phyloP scores from a whole-genome alignment of 92 coral and sea anemone genomes.

The Micromussa lordhowensis region DNA sequence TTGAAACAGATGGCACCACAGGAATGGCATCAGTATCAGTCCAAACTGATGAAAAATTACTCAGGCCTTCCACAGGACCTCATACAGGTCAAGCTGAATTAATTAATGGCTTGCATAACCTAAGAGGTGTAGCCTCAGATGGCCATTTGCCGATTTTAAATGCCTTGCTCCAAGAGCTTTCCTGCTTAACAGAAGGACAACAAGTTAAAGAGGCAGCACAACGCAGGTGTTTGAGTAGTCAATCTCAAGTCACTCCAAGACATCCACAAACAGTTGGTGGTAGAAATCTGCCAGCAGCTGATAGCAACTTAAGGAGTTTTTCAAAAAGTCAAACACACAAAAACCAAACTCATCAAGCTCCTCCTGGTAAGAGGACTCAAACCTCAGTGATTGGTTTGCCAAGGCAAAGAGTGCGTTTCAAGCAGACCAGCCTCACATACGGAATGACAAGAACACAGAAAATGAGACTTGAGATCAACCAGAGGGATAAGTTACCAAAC shows the following conservation, averaged over 20 bases:
- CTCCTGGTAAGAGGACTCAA: neutral
- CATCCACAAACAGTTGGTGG: constrained; percentile 16
- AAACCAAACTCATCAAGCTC: constrained; percentile 10
- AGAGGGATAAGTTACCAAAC: constrained; percentile 41
- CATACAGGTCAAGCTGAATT: neutral
- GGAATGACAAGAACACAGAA: constrained; percentile 92
- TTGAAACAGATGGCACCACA: constrained; percentile 69
- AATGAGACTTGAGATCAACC: constrained; percentile 83
- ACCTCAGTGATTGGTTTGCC: constrained; percentile 60
- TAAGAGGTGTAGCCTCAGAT: constrained; percentile 17
- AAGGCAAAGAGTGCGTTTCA: constrained; percentile 76
- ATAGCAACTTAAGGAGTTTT: neutral
- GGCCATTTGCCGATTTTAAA: constrained; percentile 80
- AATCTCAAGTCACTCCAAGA: constrained; percentile 1
- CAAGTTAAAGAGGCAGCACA: neutral
- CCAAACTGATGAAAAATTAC: constrained; percentile 63
- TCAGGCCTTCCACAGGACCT: neutral
- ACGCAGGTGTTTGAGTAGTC: neutral
- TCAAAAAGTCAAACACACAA: constrained; percentile 1
- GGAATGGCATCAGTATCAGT: constrained; percentile 72
- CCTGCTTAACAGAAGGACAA: constrained; percentile 46
- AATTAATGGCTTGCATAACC: constrained; percentile 2
- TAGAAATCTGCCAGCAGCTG: neutral
- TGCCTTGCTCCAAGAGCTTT: constrained; percentile 84
- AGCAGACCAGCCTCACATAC: constrained; percentile 74